phyloP scores from a whole-genome alignment of 2,888 invertebrate genomes.

The Trichopoda pennipes region DNA sequence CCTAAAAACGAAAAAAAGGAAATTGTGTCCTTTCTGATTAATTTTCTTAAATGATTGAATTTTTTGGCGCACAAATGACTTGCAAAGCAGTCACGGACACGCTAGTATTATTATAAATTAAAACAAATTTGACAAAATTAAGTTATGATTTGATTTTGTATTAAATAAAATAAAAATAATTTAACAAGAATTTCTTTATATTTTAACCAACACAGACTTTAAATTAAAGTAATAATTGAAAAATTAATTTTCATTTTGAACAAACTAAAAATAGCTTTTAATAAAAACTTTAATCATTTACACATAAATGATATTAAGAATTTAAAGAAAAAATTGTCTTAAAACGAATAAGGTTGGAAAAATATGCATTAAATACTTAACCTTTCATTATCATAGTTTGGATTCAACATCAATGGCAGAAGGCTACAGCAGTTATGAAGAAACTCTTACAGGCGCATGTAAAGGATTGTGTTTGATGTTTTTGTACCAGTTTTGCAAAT shows the following conservation, averaged over 20 bases:
- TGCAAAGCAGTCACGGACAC: no score
- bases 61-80: no score
- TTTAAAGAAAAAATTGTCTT: background rate
- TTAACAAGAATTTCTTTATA: background rate
- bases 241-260: slow-evolving; percentile 6
- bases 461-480: background rate
- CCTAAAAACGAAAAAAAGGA: no score
- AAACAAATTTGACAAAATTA: no score
- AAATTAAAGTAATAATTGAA: background rate
- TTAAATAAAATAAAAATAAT: no score
- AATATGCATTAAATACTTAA: slow-evolving; percentile 61
- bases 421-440: slow-evolving; percentile 15
- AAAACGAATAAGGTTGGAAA: slow-evolving; percentile 12
- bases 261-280: slow-evolving; percentile 42
- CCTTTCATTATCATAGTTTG: slow-evolving; percentile 49
- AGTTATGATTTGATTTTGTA: no score
- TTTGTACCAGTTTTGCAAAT: slow-evolving; percentile 6
- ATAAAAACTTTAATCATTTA: slow-evolving; percentile 49
- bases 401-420: slow-evolving; percentile 35
- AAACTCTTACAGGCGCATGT: background rate
- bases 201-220: background rate
- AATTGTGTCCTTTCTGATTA: no score
- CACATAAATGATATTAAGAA: slow-evolving; percentile 28
- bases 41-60: no score
- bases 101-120: no score